Percentiles rank a stretch among this genome's conserved stretches.
phyloP scores from a whole-genome alignment of 35 echinoderm and acorn worm species.

The Chiridota heheva region DNA sequence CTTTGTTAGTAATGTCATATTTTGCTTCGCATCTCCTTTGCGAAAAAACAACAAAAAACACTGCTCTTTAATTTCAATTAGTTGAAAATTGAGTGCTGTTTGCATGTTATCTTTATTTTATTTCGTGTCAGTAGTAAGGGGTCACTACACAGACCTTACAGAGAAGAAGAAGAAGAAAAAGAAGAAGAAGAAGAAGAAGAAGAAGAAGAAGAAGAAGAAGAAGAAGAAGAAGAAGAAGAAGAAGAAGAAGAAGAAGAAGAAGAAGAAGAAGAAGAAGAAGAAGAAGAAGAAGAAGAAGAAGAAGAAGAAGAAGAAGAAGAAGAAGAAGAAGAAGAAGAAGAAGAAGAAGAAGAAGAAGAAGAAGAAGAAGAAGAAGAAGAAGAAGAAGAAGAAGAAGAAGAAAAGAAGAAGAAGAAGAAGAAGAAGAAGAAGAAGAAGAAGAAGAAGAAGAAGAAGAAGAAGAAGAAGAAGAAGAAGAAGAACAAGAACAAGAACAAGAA shows the following conservation, averaged over 20 bases:
- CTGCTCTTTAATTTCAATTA: too few relatives aligned
- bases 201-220: too few relatives aligned
- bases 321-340: slow-evolving; percentile 9
- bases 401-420: slow-evolving; percentile 8
- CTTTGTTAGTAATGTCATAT: too few relatives aligned
- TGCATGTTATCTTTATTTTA: too few relatives aligned
- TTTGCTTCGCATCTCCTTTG: too few relatives aligned
- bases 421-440: slow-evolving; percentile 9
- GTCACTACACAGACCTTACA: background rate
- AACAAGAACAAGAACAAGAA: background rate
- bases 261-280: slow-evolving; percentile 7
- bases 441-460: too few relatives aligned
- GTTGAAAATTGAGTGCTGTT: too few relatives aligned
- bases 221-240: slow-evolving; percentile 8
- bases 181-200: slow-evolving; percentile 7
- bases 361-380: too few relatives aligned
- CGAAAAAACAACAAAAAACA: background rate
- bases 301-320: too few relatives aligned
- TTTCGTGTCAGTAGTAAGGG: background rate
- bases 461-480: slow-evolving; percentile 7
- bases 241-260: slow-evolving; percentile 8
- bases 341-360: slow-evolving; percentile 8
- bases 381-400: slow-evolving; percentile 8
- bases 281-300: slow-evolving; percentile 7
- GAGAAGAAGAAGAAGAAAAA: slow-evolving; percentile 8